Percentiles rank a stretch among this genome's conserved stretches.
phyloP scores from a whole-genome alignment of 2,888 invertebrate species.

The Proisotoma minuta region DNA sequence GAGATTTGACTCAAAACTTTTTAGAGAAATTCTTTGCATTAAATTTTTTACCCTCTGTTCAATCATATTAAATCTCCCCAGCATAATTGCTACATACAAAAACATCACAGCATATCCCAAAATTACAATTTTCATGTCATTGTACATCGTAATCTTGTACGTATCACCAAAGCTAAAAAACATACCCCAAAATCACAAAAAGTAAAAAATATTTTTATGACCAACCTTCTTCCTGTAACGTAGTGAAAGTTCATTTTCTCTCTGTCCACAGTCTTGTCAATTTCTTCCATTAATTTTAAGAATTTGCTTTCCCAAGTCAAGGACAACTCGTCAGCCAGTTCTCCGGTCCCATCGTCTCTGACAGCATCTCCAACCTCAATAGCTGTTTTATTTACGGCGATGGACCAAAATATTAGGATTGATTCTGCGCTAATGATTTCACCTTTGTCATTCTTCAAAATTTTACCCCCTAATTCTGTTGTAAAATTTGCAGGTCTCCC shows the following conservation, averaged over 20 bases:
- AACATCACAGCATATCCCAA: conserved; percentile 68
- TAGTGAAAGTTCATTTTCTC: conserved; percentile 54
- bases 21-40: no score
- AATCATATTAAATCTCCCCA: conserved; percentile 69
- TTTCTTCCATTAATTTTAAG: conserved; percentile 53
- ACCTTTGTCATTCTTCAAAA: conserved; percentile 56
- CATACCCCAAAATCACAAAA: no score
- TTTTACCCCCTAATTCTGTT: conserved; percentile 61
- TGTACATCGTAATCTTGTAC: conserved; percentile 65
- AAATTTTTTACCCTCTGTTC: conserved; percentile 61
- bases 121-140: conserved; percentile 65
- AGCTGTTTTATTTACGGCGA: conserved; percentile 58
- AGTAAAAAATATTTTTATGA: no score
- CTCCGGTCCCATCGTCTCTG: conserved; percentile 68
- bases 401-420: conserved; percentile 60
- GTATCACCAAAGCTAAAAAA: conserved; percentile 65
- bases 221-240: conserved; percentile 59
- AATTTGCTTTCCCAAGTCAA: conserved; percentile 62
- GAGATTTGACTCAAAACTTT: background rate
- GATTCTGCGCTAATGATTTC: conserved; percentile 62
- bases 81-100: conserved; percentile 65
- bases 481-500: conserved; percentile 63
- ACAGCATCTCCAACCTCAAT: conserved; percentile 65
- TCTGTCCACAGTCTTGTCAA: conserved; percentile 48
- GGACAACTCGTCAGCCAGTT: conserved; percentile 61